Conservation (phyloP, 2,113 vertebrate species). For the Reinhardtius hippoglossoides region DNA sequence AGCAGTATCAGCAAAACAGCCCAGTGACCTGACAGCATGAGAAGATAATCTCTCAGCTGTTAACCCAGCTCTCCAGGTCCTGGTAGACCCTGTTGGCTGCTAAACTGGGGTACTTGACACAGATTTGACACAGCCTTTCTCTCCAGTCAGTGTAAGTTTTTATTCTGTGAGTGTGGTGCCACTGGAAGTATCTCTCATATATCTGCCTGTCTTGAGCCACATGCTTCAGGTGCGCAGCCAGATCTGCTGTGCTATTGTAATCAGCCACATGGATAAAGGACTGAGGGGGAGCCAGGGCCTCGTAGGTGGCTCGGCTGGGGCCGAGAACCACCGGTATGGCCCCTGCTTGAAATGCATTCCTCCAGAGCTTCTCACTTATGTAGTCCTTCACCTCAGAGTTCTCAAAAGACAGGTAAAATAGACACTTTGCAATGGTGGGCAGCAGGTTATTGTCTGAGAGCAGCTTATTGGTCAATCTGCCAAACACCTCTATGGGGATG, state of each 20-base stretch:
- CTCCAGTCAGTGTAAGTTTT: constrained; percentile 69
- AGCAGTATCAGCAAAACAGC: neutral
- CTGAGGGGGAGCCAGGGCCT: constrained; percentile 72
- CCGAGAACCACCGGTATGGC: constrained; percentile 80
- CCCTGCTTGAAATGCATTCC: constrained; percentile 76
- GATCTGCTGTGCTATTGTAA: constrained; percentile 70
- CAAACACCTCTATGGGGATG: constrained; percentile 75
- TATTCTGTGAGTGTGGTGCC: constrained; percentile 68
- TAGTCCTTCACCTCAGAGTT: constrained; percentile 83
- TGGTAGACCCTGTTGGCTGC: constrained; percentile 75
- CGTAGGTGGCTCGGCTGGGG: constrained; percentile 75
- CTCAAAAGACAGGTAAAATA: constrained; percentile 88
- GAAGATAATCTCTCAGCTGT: constrained; percentile 20
- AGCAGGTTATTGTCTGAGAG: constrained; percentile 52
- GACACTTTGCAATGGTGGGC: constrained; percentile 74
- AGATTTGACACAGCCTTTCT: constrained; percentile 79
- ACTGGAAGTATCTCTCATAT: constrained; percentile 78
- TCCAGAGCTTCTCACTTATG: constrained; percentile 86
- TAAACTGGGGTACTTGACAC: constrained; percentile 74
- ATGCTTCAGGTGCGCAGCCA: constrained; percentile 65
- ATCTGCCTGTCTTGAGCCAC: constrained; percentile 60
- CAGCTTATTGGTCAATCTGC: constrained; percentile 32
- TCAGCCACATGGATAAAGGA: constrained; percentile 86
- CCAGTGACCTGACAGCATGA: neutral
- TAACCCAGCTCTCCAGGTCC: constrained; percentile 85